These are phyloP conservation scores for Zaprionus obscuricornis DNA, from an alignment of 2,888 invertebrate species.

Conservation along the genomic window DNA sequence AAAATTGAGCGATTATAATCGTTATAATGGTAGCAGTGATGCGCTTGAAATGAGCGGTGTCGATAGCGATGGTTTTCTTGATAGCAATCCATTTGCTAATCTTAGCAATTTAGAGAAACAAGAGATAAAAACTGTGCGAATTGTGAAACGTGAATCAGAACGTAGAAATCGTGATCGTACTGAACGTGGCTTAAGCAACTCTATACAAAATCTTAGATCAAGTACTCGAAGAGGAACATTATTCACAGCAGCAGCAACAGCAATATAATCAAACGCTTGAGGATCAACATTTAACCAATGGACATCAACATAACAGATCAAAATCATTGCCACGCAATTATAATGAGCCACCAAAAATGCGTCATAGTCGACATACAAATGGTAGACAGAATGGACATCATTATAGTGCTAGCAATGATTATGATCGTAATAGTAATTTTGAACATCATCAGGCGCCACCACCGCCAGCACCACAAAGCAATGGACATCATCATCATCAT, in stretches of 20 bases:
- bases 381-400: constrained; percentile 64
- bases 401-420: constrained; percentile 58
- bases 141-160: constrained; percentile 96
- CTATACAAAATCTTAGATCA: constrained; percentile 83
- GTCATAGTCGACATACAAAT: constrained; percentile 64
- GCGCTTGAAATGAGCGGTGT: constrained; percentile 81
- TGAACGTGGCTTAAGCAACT: constrained; percentile 86
- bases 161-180: constrained; percentile 91
- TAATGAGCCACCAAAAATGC: constrained; percentile 76
- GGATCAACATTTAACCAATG: constrained; percentile 48
- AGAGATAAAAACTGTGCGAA: constrained; percentile 96
- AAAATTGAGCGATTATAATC: constrained; percentile 78
- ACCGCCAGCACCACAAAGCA: constrained; percentile 68
- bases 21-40: constrained; percentile 81
- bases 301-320: constrained; percentile 83
- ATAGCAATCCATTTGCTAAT: constrained; percentile 84
- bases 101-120: constrained; percentile 91
- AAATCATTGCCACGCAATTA: constrained; percentile 85
- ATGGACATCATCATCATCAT: constrained; percentile 61
- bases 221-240: constrained; percentile 83
- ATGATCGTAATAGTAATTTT: constrained; percentile 81
- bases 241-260: constrained; percentile 49
- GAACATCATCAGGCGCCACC: constrained; percentile 70
- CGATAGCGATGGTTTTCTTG: constrained; percentile 82
- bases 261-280: constrained; percentile 40